These are phyloP conservation scores for Melanotaenia maccullochi DNA, from an alignment of 2,797 vertebrate genomes.

Conservation along the genomic window DNA sequence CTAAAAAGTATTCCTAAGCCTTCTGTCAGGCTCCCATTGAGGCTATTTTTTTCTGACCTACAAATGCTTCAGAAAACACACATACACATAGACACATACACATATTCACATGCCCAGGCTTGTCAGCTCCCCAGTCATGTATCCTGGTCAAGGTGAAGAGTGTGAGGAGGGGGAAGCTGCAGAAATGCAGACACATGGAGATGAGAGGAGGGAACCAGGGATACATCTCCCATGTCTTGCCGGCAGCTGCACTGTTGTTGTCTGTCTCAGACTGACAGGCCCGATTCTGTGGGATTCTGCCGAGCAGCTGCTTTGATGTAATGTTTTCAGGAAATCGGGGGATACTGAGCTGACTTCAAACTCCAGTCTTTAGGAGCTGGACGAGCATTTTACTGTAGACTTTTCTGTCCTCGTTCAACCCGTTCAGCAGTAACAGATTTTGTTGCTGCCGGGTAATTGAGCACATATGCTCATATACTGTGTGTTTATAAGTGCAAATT, in stretches of 20 bases:
- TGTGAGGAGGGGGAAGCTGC: slow-evolving; percentile 31
- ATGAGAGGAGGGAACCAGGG: slow-evolving; percentile 63
- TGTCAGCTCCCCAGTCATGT: slow-evolving; percentile 65
- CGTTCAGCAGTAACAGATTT: slow-evolving; percentile 10
- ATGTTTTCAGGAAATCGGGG: slow-evolving; percentile 51
- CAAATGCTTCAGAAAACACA: slow-evolving; percentile 55
- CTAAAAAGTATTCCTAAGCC: slow-evolving; percentile 60
- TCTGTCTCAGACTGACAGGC: slow-evolving; percentile 62
- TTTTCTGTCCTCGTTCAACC: slow-evolving; percentile 20
- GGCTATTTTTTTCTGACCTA: slow-evolving; percentile 66
- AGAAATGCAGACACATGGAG: slow-evolving; percentile 66
- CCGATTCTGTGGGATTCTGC: slow-evolving; percentile 56
- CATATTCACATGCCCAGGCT: slow-evolving; percentile 26
- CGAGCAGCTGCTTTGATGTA: slow-evolving; percentile 59
- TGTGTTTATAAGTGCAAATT: slow-evolving; percentile 47
- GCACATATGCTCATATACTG: neutral
- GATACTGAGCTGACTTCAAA: slow-evolving; percentile 6
- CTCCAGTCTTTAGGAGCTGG: slow-evolving; percentile 19
- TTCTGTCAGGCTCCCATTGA: slow-evolving; percentile 57
- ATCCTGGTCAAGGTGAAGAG: slow-evolving; percentile 71
- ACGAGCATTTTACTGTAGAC: slow-evolving; percentile 22
- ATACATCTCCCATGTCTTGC: slow-evolving; percentile 47
- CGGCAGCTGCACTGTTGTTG: slow-evolving; percentile 62
- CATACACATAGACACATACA: slow-evolving; percentile 29
- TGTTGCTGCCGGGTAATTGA: slow-evolving; percentile 24